phyloP scores from a whole-genome alignment of 2,797 vertebrate genomes.

The Fringilla coelebs region DNA sequence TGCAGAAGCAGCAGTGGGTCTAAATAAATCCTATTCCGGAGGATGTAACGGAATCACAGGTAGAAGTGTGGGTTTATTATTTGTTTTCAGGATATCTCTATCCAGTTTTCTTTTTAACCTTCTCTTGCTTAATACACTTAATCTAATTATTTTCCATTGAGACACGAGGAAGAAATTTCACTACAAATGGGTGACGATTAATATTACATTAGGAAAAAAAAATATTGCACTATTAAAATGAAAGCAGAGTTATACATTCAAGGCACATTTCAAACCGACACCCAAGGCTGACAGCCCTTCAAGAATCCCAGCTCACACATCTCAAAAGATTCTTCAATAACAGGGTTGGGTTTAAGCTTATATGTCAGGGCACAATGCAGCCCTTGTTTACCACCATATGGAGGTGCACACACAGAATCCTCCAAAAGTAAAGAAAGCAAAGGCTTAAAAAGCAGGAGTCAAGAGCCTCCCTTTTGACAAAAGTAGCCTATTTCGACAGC shows the following conservation, averaged over 20 bases:
- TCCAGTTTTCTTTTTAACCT: conserved; percentile 30
- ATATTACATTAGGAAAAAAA: conserved; percentile 59
- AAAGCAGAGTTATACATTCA: conserved; percentile 69
- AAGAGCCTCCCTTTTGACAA: conserved; percentile 70
- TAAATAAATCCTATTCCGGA: conserved; percentile 53
- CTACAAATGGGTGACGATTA: conserved; percentile 65
- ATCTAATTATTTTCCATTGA: conserved; percentile 59
- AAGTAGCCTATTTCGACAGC: conserved; percentile 73
- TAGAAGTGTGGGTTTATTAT: conserved; percentile 19
- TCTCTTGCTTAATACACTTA: conserved; percentile 7
- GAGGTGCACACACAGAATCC: conserved; percentile 64
- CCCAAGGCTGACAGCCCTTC: conserved; percentile 71
- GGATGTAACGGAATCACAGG: conserved; percentile 41
- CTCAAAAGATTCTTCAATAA: conserved; percentile 72
- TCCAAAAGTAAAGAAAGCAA: conserved; percentile 70
- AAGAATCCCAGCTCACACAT: conserved; percentile 72
- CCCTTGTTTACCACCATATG: conserved; percentile 74
- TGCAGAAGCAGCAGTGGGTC: conserved; percentile 48
- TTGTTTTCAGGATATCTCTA: conserved; percentile 28
- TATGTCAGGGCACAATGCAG: conserved; percentile 72
- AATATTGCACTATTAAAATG: conserved; percentile 62
- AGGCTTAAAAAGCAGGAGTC: conserved; percentile 67
- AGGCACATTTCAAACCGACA: conserved; percentile 70
- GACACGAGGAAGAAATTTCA: conserved; percentile 46
- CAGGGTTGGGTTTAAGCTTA: conserved; percentile 65